phyloP scores from a whole-genome alignment of 1,140 invertebrate species.

The Wiebesia pumilae region DNA sequence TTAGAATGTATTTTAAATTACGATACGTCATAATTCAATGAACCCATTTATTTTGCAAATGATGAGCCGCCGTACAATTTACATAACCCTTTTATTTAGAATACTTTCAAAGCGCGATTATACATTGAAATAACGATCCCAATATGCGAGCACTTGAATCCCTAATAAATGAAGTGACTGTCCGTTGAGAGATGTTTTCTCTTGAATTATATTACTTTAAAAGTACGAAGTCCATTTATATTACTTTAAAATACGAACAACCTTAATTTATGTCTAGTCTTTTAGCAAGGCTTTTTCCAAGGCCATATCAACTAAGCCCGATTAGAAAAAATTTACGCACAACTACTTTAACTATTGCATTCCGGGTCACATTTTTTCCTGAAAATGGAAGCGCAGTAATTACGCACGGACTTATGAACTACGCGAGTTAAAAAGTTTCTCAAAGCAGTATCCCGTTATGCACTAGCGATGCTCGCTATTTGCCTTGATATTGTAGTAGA shows the following conservation, averaged over 20 bases:
- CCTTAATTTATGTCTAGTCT: constrained; percentile 27
- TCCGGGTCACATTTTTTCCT: too few relatives aligned
- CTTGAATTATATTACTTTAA: neutral
- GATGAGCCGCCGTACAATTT: too few relatives aligned
- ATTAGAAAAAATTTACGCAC: constrained; percentile 23
- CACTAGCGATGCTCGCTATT: too few relatives aligned
- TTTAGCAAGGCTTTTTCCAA: constrained; percentile 25
- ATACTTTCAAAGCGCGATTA: neutral
- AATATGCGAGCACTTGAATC: neutral
- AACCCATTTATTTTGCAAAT: too few relatives aligned
- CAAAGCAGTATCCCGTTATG: too few relatives aligned
- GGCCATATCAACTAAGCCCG: constrained; percentile 32
- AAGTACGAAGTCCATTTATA: neutral
- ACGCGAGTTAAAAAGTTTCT: too few relatives aligned
- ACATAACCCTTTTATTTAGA: neutral
- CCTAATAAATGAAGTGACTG: neutral
- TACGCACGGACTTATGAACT: too few relatives aligned
- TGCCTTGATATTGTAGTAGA: too few relatives aligned
- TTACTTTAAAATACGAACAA: neutral
- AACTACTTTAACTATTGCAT: neutral
- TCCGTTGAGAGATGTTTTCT: neutral
- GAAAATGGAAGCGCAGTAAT: too few relatives aligned
- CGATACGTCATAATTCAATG: too few relatives aligned
- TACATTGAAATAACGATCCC: neutral
- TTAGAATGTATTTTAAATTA: neutral